phyloP scores from a whole-genome alignment of 30 jellyfish, hydroid and myxozoan species.

The Sanderia malayensis region DNA sequence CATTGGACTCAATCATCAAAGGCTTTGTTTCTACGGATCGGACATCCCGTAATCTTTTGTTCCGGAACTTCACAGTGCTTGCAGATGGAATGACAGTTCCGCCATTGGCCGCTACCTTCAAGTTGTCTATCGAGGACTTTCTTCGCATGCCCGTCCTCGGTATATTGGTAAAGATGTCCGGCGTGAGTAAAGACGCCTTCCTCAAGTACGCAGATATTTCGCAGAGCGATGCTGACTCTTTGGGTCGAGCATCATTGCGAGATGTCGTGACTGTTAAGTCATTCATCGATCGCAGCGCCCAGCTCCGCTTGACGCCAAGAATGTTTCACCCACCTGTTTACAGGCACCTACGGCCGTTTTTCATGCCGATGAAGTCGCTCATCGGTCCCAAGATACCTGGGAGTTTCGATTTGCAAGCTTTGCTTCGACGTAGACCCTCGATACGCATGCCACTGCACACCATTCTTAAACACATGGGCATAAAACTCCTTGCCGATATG shows the following conservation, averaged over 20 bases:
- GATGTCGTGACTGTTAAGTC: too few relatives aligned
- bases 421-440: neutral
- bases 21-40: neutral
- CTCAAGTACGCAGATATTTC: too few relatives aligned
- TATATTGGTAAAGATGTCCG: neutral
- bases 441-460: neutral
- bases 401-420: neutral
- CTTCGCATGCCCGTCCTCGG: neutral
- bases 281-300: too few relatives aligned
- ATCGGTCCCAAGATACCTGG: neutral
- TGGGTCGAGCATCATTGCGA: too few relatives aligned
- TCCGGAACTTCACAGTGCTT: neutral
- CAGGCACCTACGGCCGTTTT: too few relatives aligned
- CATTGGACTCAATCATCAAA: conserved; percentile 19
- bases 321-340: too few relatives aligned
- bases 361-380: neutral
- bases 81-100: neutral
- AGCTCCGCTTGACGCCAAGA: too few relatives aligned
- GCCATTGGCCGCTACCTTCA: neutral
- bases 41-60: neutral
- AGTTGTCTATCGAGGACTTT: neutral
- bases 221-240: too few relatives aligned
- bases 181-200: neutral
- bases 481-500: neutral
- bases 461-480: neutral